Conservation (phyloP, 2,113 vertebrate species). For the Peromyscus californicus region DNA sequence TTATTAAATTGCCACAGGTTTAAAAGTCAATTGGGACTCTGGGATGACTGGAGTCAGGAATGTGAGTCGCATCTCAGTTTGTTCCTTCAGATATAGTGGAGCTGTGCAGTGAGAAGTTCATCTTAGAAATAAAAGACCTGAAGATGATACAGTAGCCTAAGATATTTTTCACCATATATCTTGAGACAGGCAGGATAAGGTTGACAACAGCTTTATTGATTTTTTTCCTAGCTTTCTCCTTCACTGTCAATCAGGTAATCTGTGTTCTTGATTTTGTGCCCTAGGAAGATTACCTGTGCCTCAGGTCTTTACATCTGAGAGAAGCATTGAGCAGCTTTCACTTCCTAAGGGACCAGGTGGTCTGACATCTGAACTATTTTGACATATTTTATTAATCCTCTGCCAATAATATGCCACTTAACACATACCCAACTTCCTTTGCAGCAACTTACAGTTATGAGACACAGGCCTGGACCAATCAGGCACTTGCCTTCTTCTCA, state of each 20-base stretch:
- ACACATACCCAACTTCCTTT: not conserved
- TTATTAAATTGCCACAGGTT: not conserved
- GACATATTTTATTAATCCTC: too few relatives aligned
- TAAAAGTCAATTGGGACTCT: not conserved
- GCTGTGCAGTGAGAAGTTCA: not conserved
- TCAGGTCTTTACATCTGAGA: not conserved
- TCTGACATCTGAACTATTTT: not conserved
- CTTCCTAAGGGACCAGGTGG: not conserved
- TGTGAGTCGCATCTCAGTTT: not conserved
- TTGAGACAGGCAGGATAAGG: not conserved
- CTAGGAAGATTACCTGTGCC: not conserved
- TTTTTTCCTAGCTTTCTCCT: not conserved
- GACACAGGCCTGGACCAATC: not conserved
- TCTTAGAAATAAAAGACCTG: not conserved
- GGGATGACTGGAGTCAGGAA: not conserved
- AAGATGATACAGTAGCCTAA: not conserved
- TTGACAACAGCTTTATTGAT: not conserved
- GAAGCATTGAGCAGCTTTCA: not conserved
- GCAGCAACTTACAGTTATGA: not conserved
- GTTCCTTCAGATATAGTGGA: not conserved
- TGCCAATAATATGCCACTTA: not conserved
- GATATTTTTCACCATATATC: not conserved
- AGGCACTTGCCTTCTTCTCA: not conserved
- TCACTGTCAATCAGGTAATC: not conserved
- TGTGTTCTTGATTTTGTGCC: not conserved